Conservation (phyloP, 2,113 vertebrate genomes). For the Scartelaos histophorus region DNA sequence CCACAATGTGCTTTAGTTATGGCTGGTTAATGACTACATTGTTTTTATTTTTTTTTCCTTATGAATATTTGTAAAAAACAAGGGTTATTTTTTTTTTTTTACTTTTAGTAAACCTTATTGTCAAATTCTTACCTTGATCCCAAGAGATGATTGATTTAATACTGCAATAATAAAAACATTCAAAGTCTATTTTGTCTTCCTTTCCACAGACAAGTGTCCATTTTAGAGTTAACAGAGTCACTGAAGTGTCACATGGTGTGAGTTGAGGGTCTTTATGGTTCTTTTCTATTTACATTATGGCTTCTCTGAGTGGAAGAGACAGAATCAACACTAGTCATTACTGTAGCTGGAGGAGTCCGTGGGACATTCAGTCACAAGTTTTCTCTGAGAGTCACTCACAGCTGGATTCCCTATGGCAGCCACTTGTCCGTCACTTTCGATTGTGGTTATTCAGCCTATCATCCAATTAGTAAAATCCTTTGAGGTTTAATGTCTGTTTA, state of each 20-base stretch:
- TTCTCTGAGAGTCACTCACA: constrained; percentile 58
- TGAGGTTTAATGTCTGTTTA: constrained; percentile 65
- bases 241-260: constrained; percentile 36
- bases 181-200: constrained; percentile 43
- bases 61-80: constrained; percentile 63
- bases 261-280: constrained; percentile 73
- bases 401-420: constrained; percentile 50
- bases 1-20: constrained; percentile 74
- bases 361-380: constrained; percentile 63
- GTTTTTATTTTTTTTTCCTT: constrained; percentile 14
- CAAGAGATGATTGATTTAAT: constrained; percentile 53
- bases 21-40: constrained; percentile 60
- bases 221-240: constrained; percentile 61
- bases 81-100: constrained; percentile 31
- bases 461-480: constrained; percentile 70
- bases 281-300: constrained; percentile 81
- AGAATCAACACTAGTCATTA: constrained; percentile 65
- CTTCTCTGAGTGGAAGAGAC: constrained; percentile 80
- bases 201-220: constrained; percentile 41
- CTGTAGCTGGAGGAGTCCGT: constrained; percentile 47
- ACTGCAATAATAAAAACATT: constrained; percentile 69
- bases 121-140: constrained; percentile 46
- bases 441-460: constrained; percentile 62
- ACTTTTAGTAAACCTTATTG: constrained; percentile 42
- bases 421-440: constrained; percentile 60